Conservation (phyloP, 2,113 vertebrate species). For the Pongo abelii region DNA sequence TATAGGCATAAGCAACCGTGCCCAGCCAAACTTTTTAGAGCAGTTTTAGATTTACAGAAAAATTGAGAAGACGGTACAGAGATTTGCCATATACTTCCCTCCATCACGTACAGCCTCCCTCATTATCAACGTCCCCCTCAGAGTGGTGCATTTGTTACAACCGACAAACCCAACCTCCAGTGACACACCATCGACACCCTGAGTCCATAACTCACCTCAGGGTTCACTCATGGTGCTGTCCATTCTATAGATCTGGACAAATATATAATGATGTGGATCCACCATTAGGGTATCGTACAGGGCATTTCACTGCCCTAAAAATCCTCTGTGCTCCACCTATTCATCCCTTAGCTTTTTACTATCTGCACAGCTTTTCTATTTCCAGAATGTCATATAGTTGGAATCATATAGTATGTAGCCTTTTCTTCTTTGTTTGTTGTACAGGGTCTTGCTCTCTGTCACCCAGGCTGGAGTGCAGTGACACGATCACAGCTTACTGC, state of each 20-base stretch:
- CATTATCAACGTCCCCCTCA: too few species aligned
- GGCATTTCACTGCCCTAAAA: neutral
- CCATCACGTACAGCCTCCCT: too few species aligned
- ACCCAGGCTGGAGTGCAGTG: too few species aligned
- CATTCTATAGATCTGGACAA: neutral
- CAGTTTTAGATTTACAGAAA: neutral
- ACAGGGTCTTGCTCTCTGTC: too few species aligned
- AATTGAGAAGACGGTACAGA: neutral
- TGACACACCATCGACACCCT: neutral
- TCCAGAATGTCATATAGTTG: neutral
- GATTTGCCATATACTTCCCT: neutral
- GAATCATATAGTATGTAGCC: neutral
- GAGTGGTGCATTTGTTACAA: neutral
- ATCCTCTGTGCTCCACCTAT: neutral
- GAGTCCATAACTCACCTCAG: neutral
- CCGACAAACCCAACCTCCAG: neutral
- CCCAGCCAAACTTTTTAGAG: neutral
- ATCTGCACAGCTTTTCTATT: neutral
- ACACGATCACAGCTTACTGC: too few species aligned
- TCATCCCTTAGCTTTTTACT: neutral
- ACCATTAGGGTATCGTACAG: neutral
- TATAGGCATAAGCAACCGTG: too few species aligned
- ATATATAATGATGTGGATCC: too few species aligned
- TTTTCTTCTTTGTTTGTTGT: neutral
- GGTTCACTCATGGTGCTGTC: neutral